A percentile compares a stretch with the other conserved stretches of the same genome.
Conservation (phyloP, 1,140 invertebrate genomes). For the Venturia canescens region DNA sequence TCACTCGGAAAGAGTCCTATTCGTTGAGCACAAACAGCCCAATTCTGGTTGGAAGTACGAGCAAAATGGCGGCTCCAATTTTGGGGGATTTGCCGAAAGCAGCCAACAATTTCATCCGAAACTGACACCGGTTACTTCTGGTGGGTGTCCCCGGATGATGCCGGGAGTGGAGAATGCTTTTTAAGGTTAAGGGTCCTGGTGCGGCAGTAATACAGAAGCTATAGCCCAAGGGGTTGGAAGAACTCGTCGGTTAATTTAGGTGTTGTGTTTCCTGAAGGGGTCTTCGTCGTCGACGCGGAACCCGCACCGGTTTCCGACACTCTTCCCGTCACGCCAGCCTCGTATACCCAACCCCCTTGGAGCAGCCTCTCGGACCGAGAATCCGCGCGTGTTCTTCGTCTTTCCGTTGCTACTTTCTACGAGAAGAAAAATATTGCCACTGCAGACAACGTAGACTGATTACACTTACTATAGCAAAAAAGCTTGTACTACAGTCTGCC, state of each 20-base stretch:
- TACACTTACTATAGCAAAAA: constrained; percentile 8
- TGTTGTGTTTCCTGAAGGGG: constrained; percentile 62
- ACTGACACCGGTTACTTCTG: neutral
- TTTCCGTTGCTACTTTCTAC: constrained; percentile 24
- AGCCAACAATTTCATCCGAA: neutral
- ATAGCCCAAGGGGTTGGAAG: constrained; percentile 4
- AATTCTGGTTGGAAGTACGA: no score
- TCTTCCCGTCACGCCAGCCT: constrained; percentile 30
- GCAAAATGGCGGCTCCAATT: neutral
- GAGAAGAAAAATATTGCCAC: constrained; percentile 34
- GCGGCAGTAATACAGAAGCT: neutral
- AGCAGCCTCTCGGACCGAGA: constrained; percentile 20
- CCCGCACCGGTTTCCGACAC: constrained; percentile 32
- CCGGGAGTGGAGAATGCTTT: neutral
- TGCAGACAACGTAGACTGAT: constrained; percentile 19
- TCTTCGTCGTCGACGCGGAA: constrained; percentile 32
- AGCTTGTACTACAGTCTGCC: neutral
- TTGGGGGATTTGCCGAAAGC: neutral
- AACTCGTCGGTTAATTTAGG: constrained; percentile 63
- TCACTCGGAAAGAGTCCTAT: neutral
- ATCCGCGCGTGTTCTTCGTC: constrained; percentile 20
- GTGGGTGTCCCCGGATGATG: neutral
- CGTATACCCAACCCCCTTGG: neutral
- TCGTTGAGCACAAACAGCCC: no score
- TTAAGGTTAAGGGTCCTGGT: neutral